Conservation (phyloP, 2,888 invertebrate species). For the Cyrtodaria siliqua region DNA sequence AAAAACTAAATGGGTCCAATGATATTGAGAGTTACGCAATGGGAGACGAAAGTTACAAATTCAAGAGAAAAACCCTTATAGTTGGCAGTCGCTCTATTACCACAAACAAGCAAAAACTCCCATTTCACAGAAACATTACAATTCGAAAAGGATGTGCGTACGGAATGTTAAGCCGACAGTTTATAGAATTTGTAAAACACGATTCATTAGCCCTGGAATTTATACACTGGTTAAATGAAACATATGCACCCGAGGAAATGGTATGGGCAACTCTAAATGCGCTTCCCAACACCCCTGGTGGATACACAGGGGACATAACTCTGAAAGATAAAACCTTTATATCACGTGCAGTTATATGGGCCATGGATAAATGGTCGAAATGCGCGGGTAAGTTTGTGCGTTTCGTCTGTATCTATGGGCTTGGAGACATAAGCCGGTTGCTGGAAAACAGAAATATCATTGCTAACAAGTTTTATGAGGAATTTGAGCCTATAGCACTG, state of each 20-base stretch:
- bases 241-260: constrained; percentile 83
- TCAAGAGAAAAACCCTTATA: constrained; percentile 46
- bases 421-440: constrained; percentile 77
- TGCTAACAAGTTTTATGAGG: constrained; percentile 81
- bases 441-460: constrained; percentile 76
- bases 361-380: constrained; percentile 51
- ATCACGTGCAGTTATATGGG: constrained; percentile 77
- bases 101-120: constrained; percentile 57
- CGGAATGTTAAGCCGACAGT: constrained; percentile 77
- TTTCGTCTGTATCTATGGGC: constrained; percentile 73
- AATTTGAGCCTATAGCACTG: constrained; percentile 68
- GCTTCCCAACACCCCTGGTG: constrained; percentile 75
- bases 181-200: constrained; percentile 77
- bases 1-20: constrained; percentile 82
- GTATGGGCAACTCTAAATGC: constrained; percentile 82
- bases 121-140: constrained; percentile 53
- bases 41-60: constrained; percentile 37
- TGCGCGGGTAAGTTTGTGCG: constrained; percentile 69
- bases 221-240: constrained; percentile 79
- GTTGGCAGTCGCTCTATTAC: constrained; percentile 37
- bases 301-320: constrained; percentile 55
- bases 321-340: constrained; percentile 51
- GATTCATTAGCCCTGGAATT: constrained; percentile 72
- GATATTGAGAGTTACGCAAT: constrained; percentile 77
- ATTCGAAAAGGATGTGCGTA: constrained; percentile 81